Conservation (phyloP, 2,888 invertebrate genomes). For the Pristionchus exspectatus region DNA sequence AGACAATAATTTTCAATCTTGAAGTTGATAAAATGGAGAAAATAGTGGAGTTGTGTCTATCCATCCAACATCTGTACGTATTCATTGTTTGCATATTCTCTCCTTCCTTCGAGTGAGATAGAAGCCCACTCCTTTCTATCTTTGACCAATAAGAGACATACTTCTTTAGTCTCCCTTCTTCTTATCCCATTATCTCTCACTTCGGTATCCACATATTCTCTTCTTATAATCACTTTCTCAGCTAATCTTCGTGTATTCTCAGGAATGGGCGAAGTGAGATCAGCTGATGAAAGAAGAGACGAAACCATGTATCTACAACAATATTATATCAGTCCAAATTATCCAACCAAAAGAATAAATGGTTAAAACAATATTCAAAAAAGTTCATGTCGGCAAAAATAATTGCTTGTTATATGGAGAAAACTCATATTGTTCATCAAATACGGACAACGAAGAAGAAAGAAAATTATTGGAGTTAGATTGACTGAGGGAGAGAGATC, state of each 20-base stretch:
- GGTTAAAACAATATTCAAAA: background rate
- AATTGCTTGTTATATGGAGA: background rate
- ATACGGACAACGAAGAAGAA: background rate
- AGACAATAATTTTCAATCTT: background rate
- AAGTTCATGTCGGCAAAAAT: background rate
- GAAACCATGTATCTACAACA: background rate
- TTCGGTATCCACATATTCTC: constrained; percentile 9
- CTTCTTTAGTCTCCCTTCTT: background rate
- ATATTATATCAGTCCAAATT: background rate
- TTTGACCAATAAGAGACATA: background rate
- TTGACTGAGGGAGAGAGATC: background rate
- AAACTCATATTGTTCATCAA: no score
- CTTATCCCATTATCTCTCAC: background rate
- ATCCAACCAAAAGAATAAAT: background rate
- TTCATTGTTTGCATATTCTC: constrained; percentile 45
- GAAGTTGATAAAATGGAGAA: background rate
- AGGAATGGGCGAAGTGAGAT: constrained; percentile 67
- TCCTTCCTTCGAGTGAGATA: background rate
- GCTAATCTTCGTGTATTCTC: constrained; percentile 67
- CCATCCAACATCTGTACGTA: background rate
- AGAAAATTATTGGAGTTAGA: background rate
- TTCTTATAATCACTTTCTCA: constrained; percentile 57
- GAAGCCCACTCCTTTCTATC: background rate
- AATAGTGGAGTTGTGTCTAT: background rate
- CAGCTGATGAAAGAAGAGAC: constrained; percentile 60